Conservation (phyloP, 2,113 vertebrate species). For the Syrmaticus mikado region DNA sequence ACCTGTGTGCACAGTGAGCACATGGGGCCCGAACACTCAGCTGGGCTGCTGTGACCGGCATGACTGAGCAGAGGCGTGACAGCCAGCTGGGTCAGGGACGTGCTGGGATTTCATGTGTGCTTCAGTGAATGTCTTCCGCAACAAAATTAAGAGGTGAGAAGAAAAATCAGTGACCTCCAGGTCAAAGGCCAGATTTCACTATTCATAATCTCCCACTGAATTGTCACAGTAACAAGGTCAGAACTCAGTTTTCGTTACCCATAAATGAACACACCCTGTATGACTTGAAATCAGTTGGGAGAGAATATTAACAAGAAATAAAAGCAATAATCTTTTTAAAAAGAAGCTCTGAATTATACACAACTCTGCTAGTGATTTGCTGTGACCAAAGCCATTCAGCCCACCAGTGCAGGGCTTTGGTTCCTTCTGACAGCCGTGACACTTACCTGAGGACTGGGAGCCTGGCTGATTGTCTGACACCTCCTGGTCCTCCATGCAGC, state of each 20-base stretch:
- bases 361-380: background rate
- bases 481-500: background rate
- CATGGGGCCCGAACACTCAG: background rate
- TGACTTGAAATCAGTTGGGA: background rate
- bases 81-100: background rate
- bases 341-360: background rate
- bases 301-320: conserved; percentile 6
- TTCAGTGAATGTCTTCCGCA: background rate
- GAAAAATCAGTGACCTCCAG: background rate
- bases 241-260: background rate
- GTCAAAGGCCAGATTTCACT: background rate
- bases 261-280: background rate
- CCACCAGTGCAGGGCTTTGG: background rate
- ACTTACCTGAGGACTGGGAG: background rate
- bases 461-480: background rate
- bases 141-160: conserved; percentile 2
- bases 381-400: background rate
- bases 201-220: background rate
- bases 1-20: accelerated
- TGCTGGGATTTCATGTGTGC: background rate
- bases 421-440: background rate
- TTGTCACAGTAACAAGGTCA: background rate
- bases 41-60: accelerated
- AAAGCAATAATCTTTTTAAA: background rate
- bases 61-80: background rate